phyloP scores from a whole-genome alignment of 2,797 vertebrate species.

The Lutjanus campechanus region DNA sequence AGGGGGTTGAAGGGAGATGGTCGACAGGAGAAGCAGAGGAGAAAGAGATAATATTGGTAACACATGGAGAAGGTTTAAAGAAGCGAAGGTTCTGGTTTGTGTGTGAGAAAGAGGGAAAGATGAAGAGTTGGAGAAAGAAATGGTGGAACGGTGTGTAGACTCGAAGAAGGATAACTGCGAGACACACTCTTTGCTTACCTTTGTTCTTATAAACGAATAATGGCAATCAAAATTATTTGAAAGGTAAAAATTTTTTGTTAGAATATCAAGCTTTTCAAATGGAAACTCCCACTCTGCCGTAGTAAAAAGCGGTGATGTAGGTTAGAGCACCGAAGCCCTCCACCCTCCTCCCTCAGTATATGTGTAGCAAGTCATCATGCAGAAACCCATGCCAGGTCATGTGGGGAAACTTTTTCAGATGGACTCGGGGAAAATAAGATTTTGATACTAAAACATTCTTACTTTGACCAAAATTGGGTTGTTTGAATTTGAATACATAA shows the following conservation, averaged over 20 bases:
- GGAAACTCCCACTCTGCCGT: no score
- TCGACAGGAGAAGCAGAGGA: constrained; percentile 41
- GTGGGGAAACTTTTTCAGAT: no score
- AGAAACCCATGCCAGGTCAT: no score
- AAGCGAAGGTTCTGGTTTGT: constrained; percentile 38
- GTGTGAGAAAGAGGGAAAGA: constrained; percentile 21
- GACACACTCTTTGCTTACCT: neutral
- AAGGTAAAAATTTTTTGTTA: neutral
- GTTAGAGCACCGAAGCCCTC: no score
- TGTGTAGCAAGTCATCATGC: no score
- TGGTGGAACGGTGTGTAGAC: neutral
- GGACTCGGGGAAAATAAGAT: no score
- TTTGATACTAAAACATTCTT: no score
- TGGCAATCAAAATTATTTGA: neutral
- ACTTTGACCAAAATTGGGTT: no score
- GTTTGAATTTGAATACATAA: no score
- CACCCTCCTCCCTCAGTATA: no score
- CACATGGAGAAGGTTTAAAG: constrained; percentile 57
- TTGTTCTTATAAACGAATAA: constrained; percentile 5
- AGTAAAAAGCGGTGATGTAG: no score
- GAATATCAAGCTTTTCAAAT: no score
- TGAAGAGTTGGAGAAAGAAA: neutral
- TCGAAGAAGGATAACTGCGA: neutral
- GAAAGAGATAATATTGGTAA: constrained; percentile 56
- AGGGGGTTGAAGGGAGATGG: constrained; percentile 55